Percentiles rank a stretch among this genome's conserved stretches.
phyloP scores from a whole-genome alignment of 2,888 invertebrate genomes.

The Matsumyia berberina region DNA sequence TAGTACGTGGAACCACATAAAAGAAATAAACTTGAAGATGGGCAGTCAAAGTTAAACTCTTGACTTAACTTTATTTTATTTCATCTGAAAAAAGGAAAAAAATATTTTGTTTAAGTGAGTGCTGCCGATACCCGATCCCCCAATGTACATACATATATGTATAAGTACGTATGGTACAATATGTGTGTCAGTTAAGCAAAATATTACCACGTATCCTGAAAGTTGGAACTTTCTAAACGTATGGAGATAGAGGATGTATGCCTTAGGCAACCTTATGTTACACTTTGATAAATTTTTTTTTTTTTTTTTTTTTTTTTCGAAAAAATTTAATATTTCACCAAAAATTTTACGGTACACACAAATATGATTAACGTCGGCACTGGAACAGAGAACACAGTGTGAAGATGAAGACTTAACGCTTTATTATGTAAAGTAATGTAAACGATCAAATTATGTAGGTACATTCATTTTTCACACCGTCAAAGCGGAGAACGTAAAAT shows the following conservation, averaged over 20 bases:
- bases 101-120: neutral
- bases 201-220: neutral
- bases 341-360: too few species aligned
- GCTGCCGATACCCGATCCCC: neutral
- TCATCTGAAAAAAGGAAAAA: conserved; percentile 11
- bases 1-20: neutral
- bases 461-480: too few species aligned
- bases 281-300: neutral
- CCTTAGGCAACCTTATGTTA: neutral
- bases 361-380: too few species aligned
- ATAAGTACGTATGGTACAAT: too few species aligned
- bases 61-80: neutral
- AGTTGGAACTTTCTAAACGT: neutral
- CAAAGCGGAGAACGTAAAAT: too few species aligned
- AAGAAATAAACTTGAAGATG: neutral
- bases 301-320: too few species aligned
- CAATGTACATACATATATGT: neutral
- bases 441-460: too few species aligned
- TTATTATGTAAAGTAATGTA: too few species aligned
- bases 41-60: conserved; percentile 9
- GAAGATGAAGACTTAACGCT: too few species aligned
- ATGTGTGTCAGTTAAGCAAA: neutral
- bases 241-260: neutral
- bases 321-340: too few species aligned
- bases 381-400: too few species aligned